Conservation (phyloP, 1,140 invertebrate species). For the Brachionus rubens region DNA sequence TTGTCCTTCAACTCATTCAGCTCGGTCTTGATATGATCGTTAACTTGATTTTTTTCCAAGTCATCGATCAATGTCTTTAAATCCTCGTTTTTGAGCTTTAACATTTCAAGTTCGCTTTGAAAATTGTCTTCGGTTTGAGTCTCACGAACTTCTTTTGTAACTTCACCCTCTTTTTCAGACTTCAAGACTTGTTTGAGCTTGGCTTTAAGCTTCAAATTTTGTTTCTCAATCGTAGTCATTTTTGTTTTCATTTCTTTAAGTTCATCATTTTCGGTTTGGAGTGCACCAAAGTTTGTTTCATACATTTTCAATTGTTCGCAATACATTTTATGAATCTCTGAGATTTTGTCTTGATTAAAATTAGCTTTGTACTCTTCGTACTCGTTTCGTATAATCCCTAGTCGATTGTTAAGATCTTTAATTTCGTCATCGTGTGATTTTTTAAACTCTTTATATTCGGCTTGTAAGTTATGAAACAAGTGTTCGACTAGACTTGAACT, state of each 20-base stretch:
- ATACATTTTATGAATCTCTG: neutral
- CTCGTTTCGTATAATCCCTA: neutral
- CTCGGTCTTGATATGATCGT: neutral
- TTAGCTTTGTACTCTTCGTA: neutral
- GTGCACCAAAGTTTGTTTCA: neutral
- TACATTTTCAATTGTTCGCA: neutral
- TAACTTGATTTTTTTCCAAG: conserved; percentile 11
- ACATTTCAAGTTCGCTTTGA: neutral
- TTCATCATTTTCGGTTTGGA: neutral
- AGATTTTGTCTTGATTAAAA: neutral
- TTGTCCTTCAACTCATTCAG: conserved; percentile 3
- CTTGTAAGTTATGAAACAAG: conserved; percentile 1
- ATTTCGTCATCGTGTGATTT: conserved; percentile 1
- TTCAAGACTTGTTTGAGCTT: neutral
- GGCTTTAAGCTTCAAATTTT: conserved; percentile 20
- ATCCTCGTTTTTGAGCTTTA: neutral
- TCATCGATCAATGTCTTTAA: neutral
- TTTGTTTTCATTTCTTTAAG: neutral
- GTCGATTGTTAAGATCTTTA: neutral
- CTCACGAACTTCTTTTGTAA: neutral
- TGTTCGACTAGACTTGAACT: conserved; percentile 19
- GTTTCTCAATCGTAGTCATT: neutral
- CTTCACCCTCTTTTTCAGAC: neutral
- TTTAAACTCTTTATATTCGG: conserved; percentile 33
- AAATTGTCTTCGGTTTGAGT: neutral